phyloP scores from a whole-genome alignment of 2,888 invertebrate species.

The Oithona nana region DNA sequence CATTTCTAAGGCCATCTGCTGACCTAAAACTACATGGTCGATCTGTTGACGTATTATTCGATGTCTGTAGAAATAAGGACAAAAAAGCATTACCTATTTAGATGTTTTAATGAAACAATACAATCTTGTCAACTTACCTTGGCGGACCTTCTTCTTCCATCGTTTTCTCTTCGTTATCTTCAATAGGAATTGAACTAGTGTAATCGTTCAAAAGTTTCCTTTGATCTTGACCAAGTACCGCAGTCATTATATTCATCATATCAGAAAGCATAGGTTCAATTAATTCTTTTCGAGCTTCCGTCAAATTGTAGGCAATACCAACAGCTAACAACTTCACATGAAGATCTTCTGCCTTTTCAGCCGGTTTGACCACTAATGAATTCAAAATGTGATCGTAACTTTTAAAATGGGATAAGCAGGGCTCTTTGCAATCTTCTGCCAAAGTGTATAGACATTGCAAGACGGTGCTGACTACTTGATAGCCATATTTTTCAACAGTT shows the following conservation, averaged over 20 bases:
- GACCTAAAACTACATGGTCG: conserved; percentile 40
- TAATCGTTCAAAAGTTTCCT: conserved; percentile 11
- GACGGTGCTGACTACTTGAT: conserved; percentile 28
- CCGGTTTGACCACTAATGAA: neutral
- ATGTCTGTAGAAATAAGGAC: conserved; percentile 20
- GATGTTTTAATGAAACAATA: too few relatives aligned
- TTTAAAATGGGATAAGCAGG: conserved; percentile 27
- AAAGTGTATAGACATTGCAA: conserved; percentile 49
- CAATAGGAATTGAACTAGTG: conserved; percentile 28
- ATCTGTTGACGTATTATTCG: conserved; percentile 21
- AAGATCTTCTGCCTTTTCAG: neutral
- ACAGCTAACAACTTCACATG: conserved; percentile 17
- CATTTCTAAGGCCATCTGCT: conserved; percentile 47
- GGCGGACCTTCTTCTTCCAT: neutral
- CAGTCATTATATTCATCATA: conserved; percentile 19
- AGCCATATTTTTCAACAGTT: conserved; percentile 30
- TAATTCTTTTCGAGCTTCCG: neutral
- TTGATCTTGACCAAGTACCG: neutral
- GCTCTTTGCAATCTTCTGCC: conserved; percentile 34
- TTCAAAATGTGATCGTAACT: conserved; percentile 21
- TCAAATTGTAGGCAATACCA: conserved; percentile 4
- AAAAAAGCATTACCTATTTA: too few relatives aligned
- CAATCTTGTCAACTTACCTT: conserved; percentile 13
- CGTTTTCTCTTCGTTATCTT: neutral
- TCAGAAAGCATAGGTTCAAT: conserved; percentile 18